phyloP scores from a whole-genome alignment of 2,888 invertebrate genomes.

The Macrophya annulata region DNA sequence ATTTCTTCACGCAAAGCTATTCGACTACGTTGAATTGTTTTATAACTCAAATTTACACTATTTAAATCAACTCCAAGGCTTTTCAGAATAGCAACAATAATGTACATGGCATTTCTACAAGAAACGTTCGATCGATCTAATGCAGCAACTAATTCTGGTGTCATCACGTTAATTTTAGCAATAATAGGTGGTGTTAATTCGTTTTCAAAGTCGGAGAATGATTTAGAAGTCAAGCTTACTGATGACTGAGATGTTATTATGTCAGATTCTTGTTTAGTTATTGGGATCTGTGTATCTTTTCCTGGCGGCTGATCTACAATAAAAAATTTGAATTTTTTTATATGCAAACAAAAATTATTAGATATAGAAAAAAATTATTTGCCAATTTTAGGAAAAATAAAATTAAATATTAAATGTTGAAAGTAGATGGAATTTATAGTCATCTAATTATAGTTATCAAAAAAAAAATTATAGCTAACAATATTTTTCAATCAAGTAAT shows the following conservation, averaged over 20 bases:
- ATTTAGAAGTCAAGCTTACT: slow-evolving; percentile 16
- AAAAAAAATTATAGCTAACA: slow-evolving; percentile 10
- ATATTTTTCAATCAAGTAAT: not conserved
- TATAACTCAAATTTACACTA: slow-evolving; percentile 27
- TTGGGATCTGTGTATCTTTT: slow-evolving; percentile 1
- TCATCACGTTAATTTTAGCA: slow-evolving; percentile 39
- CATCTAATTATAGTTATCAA: not conserved
- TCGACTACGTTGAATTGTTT: slow-evolving; percentile 33
- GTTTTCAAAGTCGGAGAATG: slow-evolving; percentile 25
- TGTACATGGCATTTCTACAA: too few species aligned
- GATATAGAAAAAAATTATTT: slow-evolving; percentile 19
- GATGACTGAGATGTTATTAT: slow-evolving; percentile 38
- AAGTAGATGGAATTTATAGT: not conserved
- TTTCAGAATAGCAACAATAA: slow-evolving; percentile 38
- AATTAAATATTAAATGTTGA: slow-evolving; percentile 21
- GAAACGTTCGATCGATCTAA: too few species aligned
- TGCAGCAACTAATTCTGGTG: slow-evolving; percentile 43
- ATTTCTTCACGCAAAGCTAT: slow-evolving; percentile 8
- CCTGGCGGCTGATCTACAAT: slow-evolving; percentile 24
- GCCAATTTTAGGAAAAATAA: slow-evolving; percentile 17
- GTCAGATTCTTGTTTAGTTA: slow-evolving; percentile 26
- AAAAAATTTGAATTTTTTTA: slow-evolving; percentile 9
- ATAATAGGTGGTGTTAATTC: not conserved
- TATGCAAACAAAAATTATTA: slow-evolving; percentile 8
- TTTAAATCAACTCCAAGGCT: slow-evolving; percentile 35